phyloP scores from a whole-genome alignment of 2,113 vertebrate species.

The Cardinalis cardinalis region DNA sequence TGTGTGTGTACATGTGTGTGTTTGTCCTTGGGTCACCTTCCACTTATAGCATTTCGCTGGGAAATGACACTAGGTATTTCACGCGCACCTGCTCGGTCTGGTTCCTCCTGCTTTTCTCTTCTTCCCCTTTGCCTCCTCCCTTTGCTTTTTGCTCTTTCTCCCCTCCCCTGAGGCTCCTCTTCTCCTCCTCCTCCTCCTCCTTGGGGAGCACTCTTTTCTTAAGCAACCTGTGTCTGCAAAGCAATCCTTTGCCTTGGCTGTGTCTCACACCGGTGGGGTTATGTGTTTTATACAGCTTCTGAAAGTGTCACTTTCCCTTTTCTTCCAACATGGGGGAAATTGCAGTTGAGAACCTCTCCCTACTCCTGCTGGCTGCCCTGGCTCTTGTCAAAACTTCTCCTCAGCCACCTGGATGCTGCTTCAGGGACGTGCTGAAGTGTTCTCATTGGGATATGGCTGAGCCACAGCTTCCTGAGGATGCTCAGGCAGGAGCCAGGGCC shows the following conservation, averaged over 20 bases:
- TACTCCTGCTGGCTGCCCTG: not conserved
- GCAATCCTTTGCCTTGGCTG: slow-evolving; percentile 8
- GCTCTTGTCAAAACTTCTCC: not conserved
- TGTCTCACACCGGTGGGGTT: not conserved
- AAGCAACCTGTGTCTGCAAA: not conserved
- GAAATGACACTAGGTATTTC: slow-evolving; percentile 91
- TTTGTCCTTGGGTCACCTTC: slow-evolving; percentile 76
- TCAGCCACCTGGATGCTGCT: not conserved
- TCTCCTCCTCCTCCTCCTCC: slow-evolving; percentile 1
- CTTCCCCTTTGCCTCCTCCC: slow-evolving; percentile 11
- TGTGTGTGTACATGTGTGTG: slow-evolving; percentile 73
- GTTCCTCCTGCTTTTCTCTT: slow-evolving; percentile 41
- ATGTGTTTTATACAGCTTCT: not conserved
- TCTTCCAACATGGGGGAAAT: not conserved
- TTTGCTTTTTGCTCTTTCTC: slow-evolving; percentile 22
- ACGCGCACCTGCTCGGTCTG: slow-evolving; percentile 36
- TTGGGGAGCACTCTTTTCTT: slow-evolving; percentile 10
- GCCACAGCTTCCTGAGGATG: not conserved
- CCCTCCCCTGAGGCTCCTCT: not conserved
- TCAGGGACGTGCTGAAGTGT: not conserved
- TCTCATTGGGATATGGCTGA: not conserved
- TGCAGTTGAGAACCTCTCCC: not conserved
- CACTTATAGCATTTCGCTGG: slow-evolving; percentile 84
- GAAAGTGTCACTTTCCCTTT: not conserved
- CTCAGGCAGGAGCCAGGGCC: not conserved